Conservation (phyloP, 1,140 invertebrate species). For the Drosophila kepulauana region DNA sequence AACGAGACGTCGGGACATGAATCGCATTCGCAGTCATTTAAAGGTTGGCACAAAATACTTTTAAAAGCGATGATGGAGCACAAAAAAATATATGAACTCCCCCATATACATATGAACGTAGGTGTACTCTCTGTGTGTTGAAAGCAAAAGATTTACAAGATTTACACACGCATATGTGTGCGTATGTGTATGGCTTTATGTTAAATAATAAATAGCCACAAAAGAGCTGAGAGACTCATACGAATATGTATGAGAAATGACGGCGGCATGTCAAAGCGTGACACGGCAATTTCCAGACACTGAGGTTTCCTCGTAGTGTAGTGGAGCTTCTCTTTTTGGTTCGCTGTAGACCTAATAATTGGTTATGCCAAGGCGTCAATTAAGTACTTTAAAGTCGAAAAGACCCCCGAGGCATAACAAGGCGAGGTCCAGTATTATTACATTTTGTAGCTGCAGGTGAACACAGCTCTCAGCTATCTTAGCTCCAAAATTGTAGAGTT, state of each 20-base stretch:
- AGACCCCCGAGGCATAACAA: conserved; percentile 5
- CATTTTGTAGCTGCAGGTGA: conserved; percentile 6
- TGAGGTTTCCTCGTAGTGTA: conserved; percentile 16
- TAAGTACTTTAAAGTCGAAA: conserved; percentile 66
- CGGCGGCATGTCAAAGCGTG: conserved; percentile 68
- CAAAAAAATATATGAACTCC: conserved; percentile 24
- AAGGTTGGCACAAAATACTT: conserved; percentile 59
- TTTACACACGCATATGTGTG: conserved; percentile 65
- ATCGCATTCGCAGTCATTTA: conserved; percentile 73
- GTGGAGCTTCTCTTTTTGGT: neutral
- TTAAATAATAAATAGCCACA: conserved; percentile 74
- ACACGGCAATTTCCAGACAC: conserved; percentile 55
- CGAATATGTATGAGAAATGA: conserved; percentile 52
- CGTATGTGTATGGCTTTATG: conserved; percentile 38
- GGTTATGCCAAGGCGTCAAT: conserved; percentile 72
- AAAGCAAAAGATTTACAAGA: conserved; percentile 80
- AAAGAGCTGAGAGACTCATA: conserved; percentile 44
- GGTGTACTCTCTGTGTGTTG: conserved; percentile 53
- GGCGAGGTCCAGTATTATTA: neutral
- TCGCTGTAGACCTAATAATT: conserved; percentile 59
- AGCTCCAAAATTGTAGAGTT: too few species aligned
- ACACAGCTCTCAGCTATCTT: neutral
- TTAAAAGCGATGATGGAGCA: conserved; percentile 73
- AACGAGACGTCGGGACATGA: conserved; percentile 48
- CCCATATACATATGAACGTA: conserved; percentile 21